Evolutionary conservation across 2,888 invertebrate species (phyloP), one percentile per base, ranked within the genome.

Genomic region (Asteroscopus sphinx): DNA sequence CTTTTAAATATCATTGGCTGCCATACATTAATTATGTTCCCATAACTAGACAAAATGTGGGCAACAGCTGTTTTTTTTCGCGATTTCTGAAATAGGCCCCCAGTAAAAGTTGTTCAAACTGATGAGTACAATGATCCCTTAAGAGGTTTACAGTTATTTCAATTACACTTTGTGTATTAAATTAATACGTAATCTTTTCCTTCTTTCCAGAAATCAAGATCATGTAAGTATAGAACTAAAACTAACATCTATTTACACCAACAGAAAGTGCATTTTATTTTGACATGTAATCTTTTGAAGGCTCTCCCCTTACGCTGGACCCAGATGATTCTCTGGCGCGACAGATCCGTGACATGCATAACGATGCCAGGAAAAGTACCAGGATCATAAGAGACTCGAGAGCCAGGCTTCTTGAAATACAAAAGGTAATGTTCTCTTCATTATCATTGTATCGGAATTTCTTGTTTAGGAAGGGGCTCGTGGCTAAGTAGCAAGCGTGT

Each of bases 361-460:
- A 83, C 11, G 90, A 91, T 1, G 83, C 87, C 0, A 78, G 90
- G 11, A 90, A 90, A 69, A 92, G 91, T 52, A 80, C 87, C 11
- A 79, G 89, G 15, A 84, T 89, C 58, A 88, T 92, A 42, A 77
- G 89, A 17, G 90, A 91, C 60, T 91, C 91, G 0, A 84, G 88
- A 42, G 77, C 82, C 0, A 83, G 90, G 55, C 76, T 92, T 9
- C 76, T 88, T 28, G 89, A 91, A 66, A 84, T 92, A 61, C 91
- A 91, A 60, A 91, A 90, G 68, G 75, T 75, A 53, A 33, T 12
- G 1, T 5, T 0, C 1, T 15, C 7, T n/a, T n/a, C n/a, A n/a
- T n/a, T n/a, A 9, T 9, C 9, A 40, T n/a, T n/a, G n/a, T n/a
- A n/a, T n/a, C n/a, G n/a, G n/a, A n/a, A n/a, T n/a, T n/a, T n/a